phyloP scores from a whole-genome alignment of 2,888 invertebrate species.

The Acanthococcus lagerstroemiae region DNA sequence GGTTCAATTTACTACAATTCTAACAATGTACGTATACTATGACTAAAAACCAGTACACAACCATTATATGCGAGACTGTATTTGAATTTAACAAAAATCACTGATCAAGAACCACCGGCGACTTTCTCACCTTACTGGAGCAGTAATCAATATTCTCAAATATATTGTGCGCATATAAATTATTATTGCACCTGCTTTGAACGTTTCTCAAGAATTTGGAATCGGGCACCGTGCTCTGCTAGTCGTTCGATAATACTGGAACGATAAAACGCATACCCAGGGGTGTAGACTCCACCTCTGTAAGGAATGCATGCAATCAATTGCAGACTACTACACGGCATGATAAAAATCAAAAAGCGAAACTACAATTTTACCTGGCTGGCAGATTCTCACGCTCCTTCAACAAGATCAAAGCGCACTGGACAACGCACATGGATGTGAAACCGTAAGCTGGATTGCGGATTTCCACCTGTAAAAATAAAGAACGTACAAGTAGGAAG shows the following conservation, averaged over 20 bases:
- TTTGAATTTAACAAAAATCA: too few relatives aligned
- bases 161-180: too few relatives aligned
- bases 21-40: too few relatives aligned
- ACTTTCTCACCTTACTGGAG: too few relatives aligned
- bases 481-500: conserved; percentile 20
- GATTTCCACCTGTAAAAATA: conserved; percentile 47
- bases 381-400: conserved; percentile 69
- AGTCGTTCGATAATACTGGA: conserved; percentile 68
- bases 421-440: conserved; percentile 62
- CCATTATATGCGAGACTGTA: too few relatives aligned
- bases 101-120: too few relatives aligned
- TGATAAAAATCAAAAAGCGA: neutral
- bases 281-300: conserved; percentile 79
- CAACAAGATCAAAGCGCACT: conserved; percentile 63
- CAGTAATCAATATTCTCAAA: too few relatives aligned
- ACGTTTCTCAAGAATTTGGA: too few relatives aligned
- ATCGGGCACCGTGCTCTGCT: conserved; percentile 13
- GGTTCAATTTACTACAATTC: too few relatives aligned
- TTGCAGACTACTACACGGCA: too few relatives aligned
- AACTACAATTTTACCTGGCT: conserved; percentile 49
- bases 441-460: conserved; percentile 72
- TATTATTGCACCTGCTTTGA: too few relatives aligned
- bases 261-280: conserved; percentile 73
- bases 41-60: too few relatives aligned
- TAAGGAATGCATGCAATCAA: conserved; percentile 40